Conservation (phyloP, 1,140 invertebrate species). For the Yoshiicerus persimilis region DNA sequence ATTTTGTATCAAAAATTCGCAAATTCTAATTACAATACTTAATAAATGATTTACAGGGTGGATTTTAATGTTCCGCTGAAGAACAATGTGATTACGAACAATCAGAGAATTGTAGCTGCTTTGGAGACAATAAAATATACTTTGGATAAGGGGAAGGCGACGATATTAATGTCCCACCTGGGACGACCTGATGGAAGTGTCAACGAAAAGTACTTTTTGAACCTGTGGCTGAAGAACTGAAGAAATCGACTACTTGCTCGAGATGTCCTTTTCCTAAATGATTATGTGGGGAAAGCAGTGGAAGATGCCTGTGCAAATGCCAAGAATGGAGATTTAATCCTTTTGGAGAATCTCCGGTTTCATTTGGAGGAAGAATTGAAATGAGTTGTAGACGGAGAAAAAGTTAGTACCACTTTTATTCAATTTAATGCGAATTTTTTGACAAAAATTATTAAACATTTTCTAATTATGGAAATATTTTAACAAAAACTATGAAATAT, state of each 20-base stretch:
- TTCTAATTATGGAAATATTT: too few species aligned
- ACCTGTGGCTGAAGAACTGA: conserved; percentile 90
- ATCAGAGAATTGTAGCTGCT: conserved; percentile 95
- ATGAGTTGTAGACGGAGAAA: conserved; percentile 81
- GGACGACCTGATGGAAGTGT: conserved; percentile 90
- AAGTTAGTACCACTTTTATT: too few species aligned
- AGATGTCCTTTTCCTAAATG: conserved; percentile 82
- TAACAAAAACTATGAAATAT: too few species aligned
- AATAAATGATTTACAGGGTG: conserved; percentile 66
- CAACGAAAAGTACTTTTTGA: conserved; percentile 85
- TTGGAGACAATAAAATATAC: conserved; percentile 93
- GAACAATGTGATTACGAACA: conserved; percentile 95
- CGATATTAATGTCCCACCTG: conserved; percentile 95
- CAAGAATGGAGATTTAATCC: conserved; percentile 79
- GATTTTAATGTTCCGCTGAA: conserved; percentile 99
- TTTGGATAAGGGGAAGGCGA: conserved; percentile 87
- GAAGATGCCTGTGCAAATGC: conserved; percentile 89
- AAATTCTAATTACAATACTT: background rate
- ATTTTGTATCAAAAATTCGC: conserved; percentile 1
- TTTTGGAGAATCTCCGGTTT: conserved; percentile 95
- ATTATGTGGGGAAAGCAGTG: conserved; percentile 91
- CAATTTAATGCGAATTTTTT: too few species aligned
- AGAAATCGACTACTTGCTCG: conserved; percentile 76
- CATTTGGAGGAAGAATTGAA: conserved; percentile 99
- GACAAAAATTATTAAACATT: too few species aligned